Evolutionary conservation across 1,140 invertebrate species (phyloP).

Genomic region (Macrotrachela quadricornifera): DNA sequence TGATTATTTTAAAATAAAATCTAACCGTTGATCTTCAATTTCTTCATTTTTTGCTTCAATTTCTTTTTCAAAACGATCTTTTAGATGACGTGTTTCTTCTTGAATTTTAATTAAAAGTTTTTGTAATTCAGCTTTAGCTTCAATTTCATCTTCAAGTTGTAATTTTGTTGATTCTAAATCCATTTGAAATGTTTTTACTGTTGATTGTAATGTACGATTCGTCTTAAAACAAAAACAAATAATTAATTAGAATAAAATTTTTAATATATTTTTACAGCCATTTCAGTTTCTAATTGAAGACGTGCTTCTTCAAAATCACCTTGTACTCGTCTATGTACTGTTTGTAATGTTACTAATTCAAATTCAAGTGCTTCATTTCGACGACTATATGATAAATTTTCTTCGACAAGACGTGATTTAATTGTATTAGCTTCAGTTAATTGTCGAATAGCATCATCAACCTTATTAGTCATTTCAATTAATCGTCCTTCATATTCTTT

Average conservation of each 20-base stretch:
- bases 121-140: slow-evolving; percentile 2
- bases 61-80: slow-evolving; percentile 4
- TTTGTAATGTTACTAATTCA: not conserved
- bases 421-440: slow-evolving; percentile 3
- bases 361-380: slow-evolving; percentile 2
- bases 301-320: slow-evolving; percentile 6
- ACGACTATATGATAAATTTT: slow-evolving; percentile 2
- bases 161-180: slow-evolving; percentile 2
- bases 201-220: not conserved
- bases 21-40: slow-evolving; percentile 4
- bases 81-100: slow-evolving; percentile 1
- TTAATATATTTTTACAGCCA: not conserved
- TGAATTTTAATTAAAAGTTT: slow-evolving; percentile 2
- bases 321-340: not conserved
- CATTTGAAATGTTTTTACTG: not conserved
- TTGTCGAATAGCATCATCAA: slow-evolving; percentile 4
- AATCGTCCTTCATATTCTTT: slow-evolving; percentile 1
- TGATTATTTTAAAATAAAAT: no score
- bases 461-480: not conserved
- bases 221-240: no score
- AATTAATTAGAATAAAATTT: no score
- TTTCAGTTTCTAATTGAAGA: slow-evolving; percentile 5
- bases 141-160: slow-evolving; percentile 6
- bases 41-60: slow-evolving; percentile 6
- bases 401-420: not conserved